Conservation (phyloP, 1,140 invertebrate species). For the Drosophila funebris region DNA sequence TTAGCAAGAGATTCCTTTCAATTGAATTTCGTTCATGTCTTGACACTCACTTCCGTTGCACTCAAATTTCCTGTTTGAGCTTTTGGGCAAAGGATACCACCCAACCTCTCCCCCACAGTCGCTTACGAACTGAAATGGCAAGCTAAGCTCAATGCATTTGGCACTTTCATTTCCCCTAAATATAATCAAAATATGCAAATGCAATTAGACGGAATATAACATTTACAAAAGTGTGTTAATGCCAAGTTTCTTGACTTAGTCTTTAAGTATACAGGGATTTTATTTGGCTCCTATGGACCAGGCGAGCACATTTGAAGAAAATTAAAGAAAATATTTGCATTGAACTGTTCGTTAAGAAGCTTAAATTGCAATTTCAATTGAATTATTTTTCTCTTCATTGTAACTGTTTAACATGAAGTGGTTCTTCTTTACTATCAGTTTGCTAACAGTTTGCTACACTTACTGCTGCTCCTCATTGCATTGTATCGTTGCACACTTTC, state of each 20-base stretch:
- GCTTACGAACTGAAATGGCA: neutral
- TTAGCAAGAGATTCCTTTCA: neutral
- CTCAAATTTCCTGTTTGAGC: constrained; percentile 48
- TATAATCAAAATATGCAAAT: constrained; percentile 81
- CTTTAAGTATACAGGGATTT: constrained; percentile 22
- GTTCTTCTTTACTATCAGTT: neutral
- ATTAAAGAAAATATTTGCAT: constrained; percentile 36
- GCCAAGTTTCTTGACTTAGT: constrained; percentile 40
- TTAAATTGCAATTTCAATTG: constrained; percentile 23
- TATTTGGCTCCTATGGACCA: constrained; percentile 38
- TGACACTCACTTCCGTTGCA: constrained; percentile 32
- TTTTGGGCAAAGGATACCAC: neutral
- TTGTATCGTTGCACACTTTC: no score
- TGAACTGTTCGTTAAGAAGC: constrained; percentile 7
- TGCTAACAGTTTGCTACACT: no score
- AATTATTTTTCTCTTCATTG: constrained; percentile 12
- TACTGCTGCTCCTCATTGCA: neutral
- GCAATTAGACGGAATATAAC: constrained; percentile 69
- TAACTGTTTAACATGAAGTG: neutral
- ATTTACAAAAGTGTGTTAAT: constrained; percentile 55
- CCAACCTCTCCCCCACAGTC: no score
- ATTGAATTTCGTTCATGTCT: constrained; percentile 2
- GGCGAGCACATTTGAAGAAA: constrained; percentile 8
- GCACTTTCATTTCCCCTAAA: constrained; percentile 70
- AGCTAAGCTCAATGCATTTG: constrained; percentile 58